Conservation (phyloP, 2,888 invertebrate genomes). For the Abrostola triplasia region DNA sequence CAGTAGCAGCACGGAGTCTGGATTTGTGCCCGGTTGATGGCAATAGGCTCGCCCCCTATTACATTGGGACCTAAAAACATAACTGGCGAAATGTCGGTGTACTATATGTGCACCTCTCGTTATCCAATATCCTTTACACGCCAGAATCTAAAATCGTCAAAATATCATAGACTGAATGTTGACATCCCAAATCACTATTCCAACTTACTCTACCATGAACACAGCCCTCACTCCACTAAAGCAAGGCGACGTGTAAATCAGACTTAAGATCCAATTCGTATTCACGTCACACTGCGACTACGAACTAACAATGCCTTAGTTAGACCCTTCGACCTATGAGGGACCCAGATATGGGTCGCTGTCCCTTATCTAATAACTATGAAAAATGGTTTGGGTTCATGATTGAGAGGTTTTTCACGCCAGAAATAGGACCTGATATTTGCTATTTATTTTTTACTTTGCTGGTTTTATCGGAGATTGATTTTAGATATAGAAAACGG, state of each 20-base stretch:
- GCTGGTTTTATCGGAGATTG: not conserved
- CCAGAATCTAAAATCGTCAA: too few relatives aligned
- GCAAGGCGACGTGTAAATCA: conserved; percentile 3
- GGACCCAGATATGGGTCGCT: conserved; percentile 53
- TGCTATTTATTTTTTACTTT: conserved; percentile 5
- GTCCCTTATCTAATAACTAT: conserved; percentile 50
- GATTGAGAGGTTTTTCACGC: conserved; percentile 34
- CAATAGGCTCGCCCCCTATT: too few relatives aligned
- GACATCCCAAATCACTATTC: not conserved
- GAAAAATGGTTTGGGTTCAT: conserved; percentile 45
- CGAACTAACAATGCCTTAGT: conserved; percentile 65
- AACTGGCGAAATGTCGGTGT: too few relatives aligned
- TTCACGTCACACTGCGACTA: conserved; percentile 61
- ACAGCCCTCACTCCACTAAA: not conserved
- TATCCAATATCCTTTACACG: too few relatives aligned
- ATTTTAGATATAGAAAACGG: not conserved
- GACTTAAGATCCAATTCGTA: conserved; percentile 59
- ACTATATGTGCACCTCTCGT: too few relatives aligned
- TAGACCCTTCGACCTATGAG: conserved; percentile 60
- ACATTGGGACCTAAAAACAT: too few relatives aligned
- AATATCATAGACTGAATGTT: not conserved
- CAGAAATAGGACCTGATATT: not conserved
- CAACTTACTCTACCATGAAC: not conserved
- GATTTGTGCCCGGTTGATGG: too few relatives aligned
- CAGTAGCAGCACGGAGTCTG: too few relatives aligned